Conservation (phyloP, 2,113 vertebrate genomes). For the Carettochelys insculpta region DNA sequence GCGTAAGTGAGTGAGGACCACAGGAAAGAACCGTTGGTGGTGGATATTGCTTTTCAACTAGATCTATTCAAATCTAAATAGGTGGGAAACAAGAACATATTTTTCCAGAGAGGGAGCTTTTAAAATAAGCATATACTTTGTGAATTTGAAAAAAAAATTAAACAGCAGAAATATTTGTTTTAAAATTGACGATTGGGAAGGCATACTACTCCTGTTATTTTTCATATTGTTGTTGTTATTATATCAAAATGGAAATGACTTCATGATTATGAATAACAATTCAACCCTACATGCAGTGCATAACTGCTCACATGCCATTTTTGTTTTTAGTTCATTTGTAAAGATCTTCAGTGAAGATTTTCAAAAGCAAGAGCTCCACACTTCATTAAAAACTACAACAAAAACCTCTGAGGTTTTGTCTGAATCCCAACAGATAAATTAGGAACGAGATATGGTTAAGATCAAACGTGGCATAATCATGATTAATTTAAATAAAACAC, state of each 20-base stretch:
- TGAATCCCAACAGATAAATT: too few relatives aligned
- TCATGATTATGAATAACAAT: neutral
- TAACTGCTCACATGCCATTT: too few relatives aligned
- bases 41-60: neutral
- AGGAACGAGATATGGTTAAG: too few relatives aligned
- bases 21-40: too few relatives aligned
- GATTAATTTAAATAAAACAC: too few relatives aligned
- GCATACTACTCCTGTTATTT: neutral
- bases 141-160: neutral
- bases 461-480: too few relatives aligned
- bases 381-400: too few relatives aligned
- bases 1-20: neutral
- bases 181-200: neutral
- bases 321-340: neutral
- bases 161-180: neutral
- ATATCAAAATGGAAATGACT: neutral
- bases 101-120: slow-evolving; percentile 1
- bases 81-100: neutral
- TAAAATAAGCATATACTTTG: neutral
- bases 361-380: neutral
- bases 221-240: neutral
- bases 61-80: neutral
- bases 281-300: neutral
- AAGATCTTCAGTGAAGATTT: neutral
- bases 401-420: too few relatives aligned